Evolutionary conservation across 1,140 invertebrate genomes (phyloP).

Genomic region (Drosophila setifemur): DNA sequence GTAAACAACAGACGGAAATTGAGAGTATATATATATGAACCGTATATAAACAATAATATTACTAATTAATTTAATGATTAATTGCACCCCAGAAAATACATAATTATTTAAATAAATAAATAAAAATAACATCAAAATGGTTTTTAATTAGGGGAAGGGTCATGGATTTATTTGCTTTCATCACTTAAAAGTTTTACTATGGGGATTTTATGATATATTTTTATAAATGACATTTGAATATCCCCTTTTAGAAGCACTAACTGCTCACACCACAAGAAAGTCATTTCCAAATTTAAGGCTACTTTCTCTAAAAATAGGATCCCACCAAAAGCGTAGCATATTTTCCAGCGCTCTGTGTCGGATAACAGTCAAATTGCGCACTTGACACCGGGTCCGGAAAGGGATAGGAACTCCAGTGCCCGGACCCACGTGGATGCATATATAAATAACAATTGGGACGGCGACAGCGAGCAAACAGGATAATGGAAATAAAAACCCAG

Average conservation of each 20-base stretch:
- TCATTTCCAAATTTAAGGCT: not conserved
- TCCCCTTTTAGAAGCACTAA: no score
- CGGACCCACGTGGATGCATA: slow-evolving; percentile 54
- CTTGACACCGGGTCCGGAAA: slow-evolving; percentile 13
- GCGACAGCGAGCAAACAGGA: slow-evolving; percentile 19
- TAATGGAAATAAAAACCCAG: slow-evolving; percentile 53
- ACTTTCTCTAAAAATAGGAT: slow-evolving; percentile 31
- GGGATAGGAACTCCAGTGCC: not conserved
- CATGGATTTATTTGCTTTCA: no score
- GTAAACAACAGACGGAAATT: slow-evolving; percentile 35
- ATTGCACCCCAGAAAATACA: slow-evolving; percentile 81
- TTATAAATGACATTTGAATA: no score
- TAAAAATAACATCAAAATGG: slow-evolving; percentile 54
- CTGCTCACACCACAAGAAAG: no score
- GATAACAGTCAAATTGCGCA: slow-evolving; percentile 43
- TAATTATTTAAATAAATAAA: slow-evolving; percentile 82
- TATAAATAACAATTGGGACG: slow-evolving; percentile 68
- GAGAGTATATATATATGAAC: slow-evolving; percentile 66
- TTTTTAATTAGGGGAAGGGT: not conserved
- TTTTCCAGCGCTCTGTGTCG: slow-evolving; percentile 8
- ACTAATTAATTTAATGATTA: slow-evolving; percentile 82
- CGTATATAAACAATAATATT: slow-evolving; percentile 82
- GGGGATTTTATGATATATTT: no score
- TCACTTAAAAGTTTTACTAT: no score
- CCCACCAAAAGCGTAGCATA: slow-evolving; percentile 37